A percentile compares a stretch with the other conserved stretches of the same genome.
phyloP scores from a whole-genome alignment of 2,113 vertebrate species.

The Leiothrix lutea region DNA sequence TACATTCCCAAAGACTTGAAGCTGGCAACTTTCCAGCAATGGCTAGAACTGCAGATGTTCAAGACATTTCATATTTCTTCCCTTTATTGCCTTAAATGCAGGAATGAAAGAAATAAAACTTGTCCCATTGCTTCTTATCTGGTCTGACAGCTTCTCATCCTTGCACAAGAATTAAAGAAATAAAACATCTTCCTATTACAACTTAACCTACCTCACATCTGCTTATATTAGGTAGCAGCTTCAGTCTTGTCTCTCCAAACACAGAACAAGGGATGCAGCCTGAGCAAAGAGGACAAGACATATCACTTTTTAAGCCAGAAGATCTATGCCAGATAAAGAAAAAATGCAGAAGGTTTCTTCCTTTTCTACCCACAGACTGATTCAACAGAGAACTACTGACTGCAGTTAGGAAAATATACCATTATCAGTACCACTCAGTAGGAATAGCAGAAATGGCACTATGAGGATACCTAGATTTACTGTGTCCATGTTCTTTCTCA shows the following conservation, averaged over 20 bases:
- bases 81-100: neutral
- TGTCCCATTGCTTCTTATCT: neutral
- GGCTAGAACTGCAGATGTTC: neutral
- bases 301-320: neutral
- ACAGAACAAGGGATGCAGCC: neutral
- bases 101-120: neutral
- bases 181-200: neutral
- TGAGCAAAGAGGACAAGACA: neutral
- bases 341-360: neutral
- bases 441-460: neutral
- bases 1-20: neutral
- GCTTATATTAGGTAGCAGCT: neutral
- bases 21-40: neutral
- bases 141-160: neutral
- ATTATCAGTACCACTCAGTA: neutral
- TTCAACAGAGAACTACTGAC: neutral
- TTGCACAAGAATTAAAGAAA: neutral
- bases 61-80: neutral
- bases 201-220: neutral
- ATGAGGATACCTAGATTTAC: neutral
- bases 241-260: neutral
- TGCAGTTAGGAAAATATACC: neutral
- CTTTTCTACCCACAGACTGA: neutral
- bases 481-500: neutral
- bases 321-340: neutral